Base-by-base conservation (phyloP, 2,888 invertebrate genomes). In the Elmis aenea region DNA sequence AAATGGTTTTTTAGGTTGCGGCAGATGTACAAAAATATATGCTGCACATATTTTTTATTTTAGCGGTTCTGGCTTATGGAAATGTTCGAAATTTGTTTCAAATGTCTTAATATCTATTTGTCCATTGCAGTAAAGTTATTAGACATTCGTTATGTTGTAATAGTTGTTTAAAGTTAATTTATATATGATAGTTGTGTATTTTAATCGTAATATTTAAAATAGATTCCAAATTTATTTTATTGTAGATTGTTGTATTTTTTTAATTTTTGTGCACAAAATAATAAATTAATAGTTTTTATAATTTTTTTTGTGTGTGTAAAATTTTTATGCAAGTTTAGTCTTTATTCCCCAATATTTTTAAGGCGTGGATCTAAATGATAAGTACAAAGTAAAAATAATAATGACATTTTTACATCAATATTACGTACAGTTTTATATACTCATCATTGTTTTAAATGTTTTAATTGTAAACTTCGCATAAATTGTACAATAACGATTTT, bases 141-240 rank as follows among this genome's bases (percentile, higher is more conserved):
- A 58, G 57, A 54, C 52, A 57, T 58, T 55, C 54, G 55, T 58
- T 60, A 56, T 57, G 58, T 53, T 58, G 59, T 50, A 55, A 51
- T 58, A 58, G 58, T 59, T 57, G 57, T 57, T 61, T 55, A 54
- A 55, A 47, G 46, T 57, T 59, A 51, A 55, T 58, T 59, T 58
- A 54, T 42, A 54, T 52, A 52, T 58, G 55, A 58, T 39, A 42
- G 48, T 55, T 58, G 52, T 59, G 56, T 59, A 58, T 52, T 60
- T 59, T 55, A 52, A 57, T 57, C 44, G 43, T 38, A 51, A 42
- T 51, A 46, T 55, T 55, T 56, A 57, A 52, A 56, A 41, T 58
- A 55, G 55, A 57, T 50, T 53, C 53, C 49, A 52, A 57, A 46
- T 46, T 37, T 43, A 43, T 47, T 46, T 40, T 38, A 34, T 46